Evolutionary conservation across 2,113 vertebrate genomes (phyloP), one percentile per base, ranked within the genome.

Genomic region (Pseudorectes ferrugineus): DNA sequence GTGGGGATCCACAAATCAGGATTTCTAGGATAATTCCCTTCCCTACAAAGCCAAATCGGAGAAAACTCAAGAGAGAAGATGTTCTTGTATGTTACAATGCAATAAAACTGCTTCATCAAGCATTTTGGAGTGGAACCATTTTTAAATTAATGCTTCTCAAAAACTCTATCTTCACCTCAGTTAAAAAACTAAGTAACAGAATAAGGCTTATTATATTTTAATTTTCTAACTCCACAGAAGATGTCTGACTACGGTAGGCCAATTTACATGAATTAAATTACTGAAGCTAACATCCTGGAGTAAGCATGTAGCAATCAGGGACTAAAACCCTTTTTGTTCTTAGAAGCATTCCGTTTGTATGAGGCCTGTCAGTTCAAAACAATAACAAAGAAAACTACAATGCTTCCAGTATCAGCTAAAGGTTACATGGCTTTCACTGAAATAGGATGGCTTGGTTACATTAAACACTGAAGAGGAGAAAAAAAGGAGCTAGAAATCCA

Each of bases 401-500:
- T 14, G 45, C 45, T 92, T 85, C 48, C 55, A 51, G 11, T 43
- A 86, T 78, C 51, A 84, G 38, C 29, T 70, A 93, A 71, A 75
- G 29, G 14, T 31, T 55, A 43, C 5, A 35, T 1, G 14, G 26
- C 42, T 88, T 92, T 77, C 63, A 58, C 12, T 83, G 35, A 57
- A 84, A 67, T 5, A 48, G 42, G 28, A 72, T 11, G 10, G 49
- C 57, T 78, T 78, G 6, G 22, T 68, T 51, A 73, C 17, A 65
- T 42, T 49, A 73, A 94, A 68, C 40, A 73, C 48, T 26, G n/a
- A 65, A 62, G 40, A 72, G 45, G 0, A 46, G 23, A 31, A 85
- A 90, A 61, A 91, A 90, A n/a, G 3, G 28, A 67, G 36, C 29
- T 25, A 72, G n/a, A 91, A 97, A 68, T 72, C 33, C 52, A 92